Evolutionary conservation across 2,888 invertebrate species (phyloP), one percentile per base, ranked within the genome.

Genomic region (Neoscelio sp.): DNA sequence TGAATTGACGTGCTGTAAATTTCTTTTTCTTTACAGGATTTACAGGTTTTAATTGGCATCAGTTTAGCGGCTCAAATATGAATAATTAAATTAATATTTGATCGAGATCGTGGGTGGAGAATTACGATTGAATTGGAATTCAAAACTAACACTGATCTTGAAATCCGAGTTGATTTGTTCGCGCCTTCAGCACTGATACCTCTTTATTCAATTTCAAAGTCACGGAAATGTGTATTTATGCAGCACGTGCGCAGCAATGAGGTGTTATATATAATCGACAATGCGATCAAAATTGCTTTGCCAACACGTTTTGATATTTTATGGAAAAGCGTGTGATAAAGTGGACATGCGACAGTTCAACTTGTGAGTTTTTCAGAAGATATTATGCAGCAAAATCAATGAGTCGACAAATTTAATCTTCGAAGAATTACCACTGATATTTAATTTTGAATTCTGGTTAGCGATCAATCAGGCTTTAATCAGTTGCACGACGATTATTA

Each of bases 191-290:
- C 65, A 52, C 12, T 52, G 65, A 64, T 64, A 33, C 28, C 40
- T 52, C 42, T 52, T 56, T 46, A 35, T 68, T 56, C 56, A 15
- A 35, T 68, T 68, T 58, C 56, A 68, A 68, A 68, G 68, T 48
- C 70, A 70, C 40, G 58, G 70, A 50, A 70, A 60, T 48, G 46
- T 46, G 28, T 58, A 35, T 58, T 68, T 68, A 68, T 58, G 38
- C 38, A 48, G 68, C 68, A 68, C 68, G 58, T 58, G 68, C 35
- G 35, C 2, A 1, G 7, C 38, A 58, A 48, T 30, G 17, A 38
- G 28, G 30, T 35, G 48, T 48, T 68, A 48, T 26, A 58, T 68
- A 58, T 28, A 58, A 48, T 40, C 48, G 38, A 56, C 48, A 56
- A 4, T 7, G 5, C 8, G 35, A 52, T 44, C 13, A 35, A 58